Evolutionary conservation across 1,140 invertebrate species (phyloP), one percentile per base, ranked within the genome.

Genomic region (Drosophila kanapiae): DNA sequence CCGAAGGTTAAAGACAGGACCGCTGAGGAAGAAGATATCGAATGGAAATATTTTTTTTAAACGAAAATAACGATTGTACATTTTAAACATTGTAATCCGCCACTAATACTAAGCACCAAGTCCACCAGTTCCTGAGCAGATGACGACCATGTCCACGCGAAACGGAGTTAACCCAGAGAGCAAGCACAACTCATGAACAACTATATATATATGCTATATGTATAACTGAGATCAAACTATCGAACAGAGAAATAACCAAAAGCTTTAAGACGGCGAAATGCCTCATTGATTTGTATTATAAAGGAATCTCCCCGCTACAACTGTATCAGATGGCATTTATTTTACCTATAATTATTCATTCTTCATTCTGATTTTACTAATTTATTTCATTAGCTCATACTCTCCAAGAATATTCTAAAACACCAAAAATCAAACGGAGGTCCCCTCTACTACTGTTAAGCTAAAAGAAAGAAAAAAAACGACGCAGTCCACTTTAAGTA

Each of bases 41-140:
- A 75, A 49, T 10, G 40, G 37, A 70, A 62, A 78, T 78, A 74
- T 69, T 69, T 87, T 69, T 87, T 82, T 71, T 45, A 75, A 75
- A 79, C 48, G 31, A 69, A 27, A 69, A 64, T 70, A 75, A 40
- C 64, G 16, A 85, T 64, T 79, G 53, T 79, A 86, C 45, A 71
- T 87, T 87, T 86, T 70, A 56, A 65, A 38, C 47, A 48, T 69
- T 71, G 64, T 75, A 61, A 75, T 54, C 48, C 62, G 47, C 67
- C 42, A 78, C 40, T 64, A 59, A 31, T 45, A 82, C 40, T 79
- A 86, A 65, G 72, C 83, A 74, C 75, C 67, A 74, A 77, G 56
- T 74, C 68, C 78, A 83, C 80, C 76, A 87, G 83, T 87, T 87
- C 83, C 83, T 87, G 67, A 74, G 62, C 49, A 62, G 80, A 62